These are phyloP conservation scores for Euura saliciscinereae DNA, from an alignment of 1,140 invertebrate species.

Conservation along the genomic window DNA sequence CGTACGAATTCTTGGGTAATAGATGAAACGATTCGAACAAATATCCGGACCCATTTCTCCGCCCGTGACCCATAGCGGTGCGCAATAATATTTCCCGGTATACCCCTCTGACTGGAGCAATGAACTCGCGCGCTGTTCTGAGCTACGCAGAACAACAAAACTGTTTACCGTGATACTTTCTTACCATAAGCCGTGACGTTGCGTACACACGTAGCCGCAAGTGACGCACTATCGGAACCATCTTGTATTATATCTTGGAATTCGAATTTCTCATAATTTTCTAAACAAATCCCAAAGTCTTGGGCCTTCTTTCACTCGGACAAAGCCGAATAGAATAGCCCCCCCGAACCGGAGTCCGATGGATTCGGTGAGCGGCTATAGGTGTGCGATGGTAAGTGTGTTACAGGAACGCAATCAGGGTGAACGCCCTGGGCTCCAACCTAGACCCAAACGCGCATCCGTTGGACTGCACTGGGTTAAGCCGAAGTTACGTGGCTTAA, in stretches of 20 bases:
- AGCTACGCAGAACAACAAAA: conserved; percentile 45
- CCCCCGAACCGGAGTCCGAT: background rate
- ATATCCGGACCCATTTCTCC: too few relatives aligned
- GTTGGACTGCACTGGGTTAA: conserved; percentile 48
- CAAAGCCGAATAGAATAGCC: background rate
- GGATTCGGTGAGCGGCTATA: background rate
- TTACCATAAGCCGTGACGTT: conserved; percentile 16
- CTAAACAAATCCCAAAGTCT: too few relatives aligned
- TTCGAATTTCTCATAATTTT: too few relatives aligned
- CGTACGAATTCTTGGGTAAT: too few relatives aligned
- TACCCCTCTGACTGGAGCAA: conserved; percentile 26
- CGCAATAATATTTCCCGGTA: background rate
- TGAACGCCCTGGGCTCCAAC: conserved; percentile 49
- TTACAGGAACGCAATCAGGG: conserved; percentile 40
- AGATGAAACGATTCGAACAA: too few relatives aligned
- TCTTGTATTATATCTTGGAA: too few relatives aligned
- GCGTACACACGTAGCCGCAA: conserved; percentile 14
- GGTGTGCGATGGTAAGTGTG: conserved; percentile 39
- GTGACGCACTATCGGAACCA: background rate
- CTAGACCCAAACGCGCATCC: conserved; percentile 51
- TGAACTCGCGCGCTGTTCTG: conserved; percentile 36
- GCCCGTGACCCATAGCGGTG: background rate
- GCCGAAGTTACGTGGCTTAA: conserved; percentile 38
- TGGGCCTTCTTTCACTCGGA: background rate
- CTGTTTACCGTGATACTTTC: conserved; percentile 52